These are phyloP conservation scores for Drosophila lutescens DNA, from an alignment of 2,888 invertebrate genomes.

Conservation along the genomic window DNA sequence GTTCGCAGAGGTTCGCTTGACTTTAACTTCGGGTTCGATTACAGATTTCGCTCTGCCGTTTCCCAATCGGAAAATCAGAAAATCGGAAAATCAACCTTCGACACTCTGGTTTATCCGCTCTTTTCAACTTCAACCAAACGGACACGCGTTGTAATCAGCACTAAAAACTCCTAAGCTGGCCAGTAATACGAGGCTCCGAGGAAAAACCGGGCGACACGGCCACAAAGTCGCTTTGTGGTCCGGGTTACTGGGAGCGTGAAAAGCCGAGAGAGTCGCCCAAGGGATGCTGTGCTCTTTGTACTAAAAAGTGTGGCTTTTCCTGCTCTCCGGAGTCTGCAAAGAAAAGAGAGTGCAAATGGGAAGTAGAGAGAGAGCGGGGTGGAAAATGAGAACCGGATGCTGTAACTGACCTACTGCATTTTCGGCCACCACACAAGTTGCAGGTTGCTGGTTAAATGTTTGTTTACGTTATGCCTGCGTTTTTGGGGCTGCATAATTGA, in stretches of 20 bases:
- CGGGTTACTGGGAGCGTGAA: constrained; percentile 18
- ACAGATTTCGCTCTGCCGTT: constrained; percentile 26
- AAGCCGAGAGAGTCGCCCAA: constrained; percentile 13
- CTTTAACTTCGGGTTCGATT: constrained; percentile 28
- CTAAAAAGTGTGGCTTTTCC: constrained; percentile 48
- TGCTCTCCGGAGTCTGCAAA: constrained; percentile 20
- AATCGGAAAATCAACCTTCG: constrained; percentile 9
- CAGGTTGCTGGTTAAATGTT: constrained; percentile 56
- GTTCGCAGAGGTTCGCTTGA: constrained; percentile 6
- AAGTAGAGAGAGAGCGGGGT: background rate
- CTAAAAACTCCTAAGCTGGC: constrained; percentile 80
- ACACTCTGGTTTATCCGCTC: constrained; percentile 54
- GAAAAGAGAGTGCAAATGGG: background rate
- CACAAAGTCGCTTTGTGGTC: constrained; percentile 55
- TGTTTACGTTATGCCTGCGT: constrained; percentile 71
- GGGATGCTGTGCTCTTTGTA: constrained; percentile 71
- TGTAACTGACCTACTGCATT: constrained; percentile 71
- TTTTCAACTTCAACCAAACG: constrained; percentile 77
- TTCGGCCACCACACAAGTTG: constrained; percentile 47
- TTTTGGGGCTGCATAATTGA: constrained; percentile 70
- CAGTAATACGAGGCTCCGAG: constrained; percentile 50
- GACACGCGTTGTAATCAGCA: constrained; percentile 84
- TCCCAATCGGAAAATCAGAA: background rate
- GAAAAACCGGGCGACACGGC: constrained; percentile 49
- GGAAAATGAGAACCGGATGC: constrained; percentile 41